Evolutionary conservation across 1,140 invertebrate genomes (phyloP).

Genomic region (Eurytemora carolleeae): DNA sequence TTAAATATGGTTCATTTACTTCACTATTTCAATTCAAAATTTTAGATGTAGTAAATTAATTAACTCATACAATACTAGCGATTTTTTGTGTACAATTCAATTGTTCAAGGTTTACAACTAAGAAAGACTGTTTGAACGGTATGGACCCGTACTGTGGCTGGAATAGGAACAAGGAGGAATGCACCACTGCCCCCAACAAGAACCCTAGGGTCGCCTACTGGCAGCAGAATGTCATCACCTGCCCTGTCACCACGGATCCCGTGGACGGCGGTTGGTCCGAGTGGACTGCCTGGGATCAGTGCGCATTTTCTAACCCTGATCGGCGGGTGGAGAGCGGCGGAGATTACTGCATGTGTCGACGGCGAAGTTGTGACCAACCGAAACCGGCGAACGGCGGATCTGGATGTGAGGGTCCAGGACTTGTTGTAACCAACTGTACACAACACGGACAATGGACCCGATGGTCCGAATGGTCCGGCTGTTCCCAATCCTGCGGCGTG

Average conservation of each 20-base stretch:
- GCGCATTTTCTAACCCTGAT: slow-evolving; percentile 21
- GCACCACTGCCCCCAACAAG: slow-evolving; percentile 41
- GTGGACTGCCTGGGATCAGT: slow-evolving; percentile 42
- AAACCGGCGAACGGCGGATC: slow-evolving; percentile 51
- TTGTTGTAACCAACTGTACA: slow-evolving; percentile 31
- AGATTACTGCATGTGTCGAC: slow-evolving; percentile 53
- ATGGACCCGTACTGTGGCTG: slow-evolving; percentile 87
- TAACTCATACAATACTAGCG: no score
- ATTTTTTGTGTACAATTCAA: no score
- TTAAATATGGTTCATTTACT: no score
- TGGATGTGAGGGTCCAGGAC: slow-evolving; percentile 22
- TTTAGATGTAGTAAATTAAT: no score
- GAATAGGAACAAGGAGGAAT: slow-evolving; percentile 49
- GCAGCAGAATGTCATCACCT: slow-evolving; percentile 45
- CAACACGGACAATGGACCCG: slow-evolving; percentile 27
- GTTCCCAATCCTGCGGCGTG: slow-evolving; percentile 35
- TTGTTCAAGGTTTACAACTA: slow-evolving; percentile 37
- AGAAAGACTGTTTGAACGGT: slow-evolving; percentile 50
- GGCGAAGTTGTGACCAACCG: slow-evolving; percentile 56
- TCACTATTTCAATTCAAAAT: no score
- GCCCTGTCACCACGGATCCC: slow-evolving; percentile 36
- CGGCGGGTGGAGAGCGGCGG: slow-evolving; percentile 21
- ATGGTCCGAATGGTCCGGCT: slow-evolving; percentile 26
- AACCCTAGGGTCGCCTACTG: slow-evolving; percentile 40
- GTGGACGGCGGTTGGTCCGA: slow-evolving; percentile 46